Percentiles rank a stretch among this genome's conserved stretches.
phyloP scores from a whole-genome alignment of 2,797 vertebrate genomes.

The Coracias cyanogaster region DNA sequence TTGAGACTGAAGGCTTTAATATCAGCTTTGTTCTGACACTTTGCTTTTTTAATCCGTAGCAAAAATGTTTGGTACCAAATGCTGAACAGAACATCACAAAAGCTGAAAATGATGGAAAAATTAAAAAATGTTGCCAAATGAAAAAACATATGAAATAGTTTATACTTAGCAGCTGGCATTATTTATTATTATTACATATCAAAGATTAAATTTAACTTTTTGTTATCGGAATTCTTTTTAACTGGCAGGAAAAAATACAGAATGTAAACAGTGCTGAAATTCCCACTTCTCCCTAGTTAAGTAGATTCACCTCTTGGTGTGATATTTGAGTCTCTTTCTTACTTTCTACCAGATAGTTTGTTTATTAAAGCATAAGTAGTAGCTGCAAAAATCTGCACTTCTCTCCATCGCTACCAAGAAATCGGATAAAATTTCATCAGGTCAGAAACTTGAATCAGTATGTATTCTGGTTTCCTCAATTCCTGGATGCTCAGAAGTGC shows the following conservation, averaged over 20 bases:
- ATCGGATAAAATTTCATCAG: neutral
- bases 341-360: neutral
- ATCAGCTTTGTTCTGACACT: neutral
- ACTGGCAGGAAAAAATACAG: neutral
- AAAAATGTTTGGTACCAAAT: neutral
- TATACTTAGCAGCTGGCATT: neutral
- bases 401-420: accelerated
- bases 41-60: neutral
- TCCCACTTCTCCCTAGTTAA: neutral
- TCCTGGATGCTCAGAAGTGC: neutral
- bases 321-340: neutral
- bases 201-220: neutral
- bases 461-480: neutral
- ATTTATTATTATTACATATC: neutral
- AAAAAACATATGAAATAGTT: neutral
- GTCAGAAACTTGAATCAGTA: neutral
- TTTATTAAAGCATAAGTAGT: neutral
- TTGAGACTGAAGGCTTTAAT: conserved; percentile 23
- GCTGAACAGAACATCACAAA: neutral
- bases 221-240: neutral
- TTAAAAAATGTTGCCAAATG: neutral
- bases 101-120: neutral
- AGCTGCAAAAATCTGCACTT: neutral
- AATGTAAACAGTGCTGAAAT: neutral
- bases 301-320: neutral